A percentile compares a stretch with the other conserved stretches of the same genome.
These are phyloP conservation scores for Suricata suricatta DNA, from an alignment of 2,113 vertebrate genomes.

Conservation along the genomic window DNA sequence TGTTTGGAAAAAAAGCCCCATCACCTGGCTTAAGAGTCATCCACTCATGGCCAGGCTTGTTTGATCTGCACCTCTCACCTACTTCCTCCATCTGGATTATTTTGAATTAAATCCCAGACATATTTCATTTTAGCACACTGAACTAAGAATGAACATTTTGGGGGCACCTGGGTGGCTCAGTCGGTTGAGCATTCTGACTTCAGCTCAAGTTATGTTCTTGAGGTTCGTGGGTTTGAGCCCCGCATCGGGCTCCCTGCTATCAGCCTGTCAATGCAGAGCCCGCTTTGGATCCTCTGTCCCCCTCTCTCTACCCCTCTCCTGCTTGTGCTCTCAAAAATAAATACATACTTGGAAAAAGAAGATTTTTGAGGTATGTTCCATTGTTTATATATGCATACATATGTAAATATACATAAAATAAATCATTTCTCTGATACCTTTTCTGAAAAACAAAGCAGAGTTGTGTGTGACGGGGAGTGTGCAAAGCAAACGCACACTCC, in stretches of 20 bases:
- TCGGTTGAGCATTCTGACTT: no score
- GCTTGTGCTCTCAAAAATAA: no score
- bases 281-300: no score
- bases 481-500: not conserved
- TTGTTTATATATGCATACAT: not conserved
- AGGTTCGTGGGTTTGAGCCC: no score
- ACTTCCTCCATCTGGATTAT: not conserved
- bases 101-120: not conserved
- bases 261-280: no score
- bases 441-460: not conserved
- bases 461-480: not conserved
- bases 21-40: not conserved
- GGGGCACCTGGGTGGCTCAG: not conserved
- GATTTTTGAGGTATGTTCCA: not conserved
- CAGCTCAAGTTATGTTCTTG: no score
- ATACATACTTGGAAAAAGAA: no score
- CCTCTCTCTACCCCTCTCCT: no score
- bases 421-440: not conserved
- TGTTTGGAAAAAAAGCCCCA: not conserved
- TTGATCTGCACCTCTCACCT: not conserved
- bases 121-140: conserved; percentile 15
- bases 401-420: not conserved
- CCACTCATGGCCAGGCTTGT: not conserved
- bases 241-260: no score
- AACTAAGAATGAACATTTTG: conserved; percentile 20